Conservation (phyloP, 2,888 invertebrate genomes). For the Eupithecia insigniata region DNA sequence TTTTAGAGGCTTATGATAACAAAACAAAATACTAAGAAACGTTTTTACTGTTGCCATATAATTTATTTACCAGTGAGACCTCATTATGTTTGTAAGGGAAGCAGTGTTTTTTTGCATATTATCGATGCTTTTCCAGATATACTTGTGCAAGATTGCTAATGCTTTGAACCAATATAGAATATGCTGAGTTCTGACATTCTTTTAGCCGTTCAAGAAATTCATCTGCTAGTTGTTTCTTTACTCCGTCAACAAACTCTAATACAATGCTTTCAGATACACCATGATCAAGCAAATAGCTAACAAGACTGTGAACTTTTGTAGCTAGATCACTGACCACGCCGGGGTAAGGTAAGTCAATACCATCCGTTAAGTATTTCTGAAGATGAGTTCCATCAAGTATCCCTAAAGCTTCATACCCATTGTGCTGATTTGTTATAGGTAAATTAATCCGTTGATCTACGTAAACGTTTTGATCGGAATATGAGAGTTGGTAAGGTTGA, state of each 20-base stretch:
- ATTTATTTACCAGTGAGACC: neutral
- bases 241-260: neutral
- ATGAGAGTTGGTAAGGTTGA: neutral
- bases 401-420: neutral
- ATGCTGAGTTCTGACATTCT: neutral
- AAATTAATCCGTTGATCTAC: neutral
- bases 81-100: neutral
- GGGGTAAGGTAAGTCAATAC: neutral
- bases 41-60: neutral
- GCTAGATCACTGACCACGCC: neutral
- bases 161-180: neutral
- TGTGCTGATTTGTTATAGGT: neutral
- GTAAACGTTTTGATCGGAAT: neutral
- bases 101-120: neutral
- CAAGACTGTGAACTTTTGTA: conserved; percentile 9
- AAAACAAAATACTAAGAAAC: neutral
- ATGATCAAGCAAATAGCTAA: neutral
- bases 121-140: conserved; percentile 3
- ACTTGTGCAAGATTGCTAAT: conserved; percentile 4
- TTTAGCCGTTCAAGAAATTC: neutral
- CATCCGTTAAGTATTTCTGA: neutral
- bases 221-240: neutral
- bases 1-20: neutral
- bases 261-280: neutral
- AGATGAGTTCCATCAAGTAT: conserved; percentile 2